These are phyloP conservation scores for Ectropis grisescens DNA, from an alignment of 1,140 invertebrate genomes.

Conservation along the genomic window DNA sequence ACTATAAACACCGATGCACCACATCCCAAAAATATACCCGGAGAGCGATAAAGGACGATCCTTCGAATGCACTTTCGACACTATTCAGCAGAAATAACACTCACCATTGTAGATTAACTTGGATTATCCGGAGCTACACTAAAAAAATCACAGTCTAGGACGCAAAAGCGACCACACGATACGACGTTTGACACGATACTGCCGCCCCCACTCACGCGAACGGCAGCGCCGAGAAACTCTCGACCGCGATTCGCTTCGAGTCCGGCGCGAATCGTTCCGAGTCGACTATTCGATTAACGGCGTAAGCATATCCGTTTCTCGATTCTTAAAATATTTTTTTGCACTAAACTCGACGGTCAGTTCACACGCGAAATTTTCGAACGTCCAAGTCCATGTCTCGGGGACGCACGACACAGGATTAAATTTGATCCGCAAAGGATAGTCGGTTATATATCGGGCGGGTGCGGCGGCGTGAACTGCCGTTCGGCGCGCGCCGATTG, in stretches of 20 bases:
- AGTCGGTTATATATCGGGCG: conserved; percentile 68
- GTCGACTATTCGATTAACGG: conserved; percentile 55
- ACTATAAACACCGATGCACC: conserved; percentile 67
- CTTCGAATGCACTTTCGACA: conserved; percentile 41
- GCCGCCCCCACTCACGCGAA: conserved; percentile 69
- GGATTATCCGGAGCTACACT: conserved; percentile 71
- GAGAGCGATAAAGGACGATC: conserved; percentile 21
- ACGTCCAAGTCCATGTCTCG: conserved; percentile 64
- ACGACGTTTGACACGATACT: conserved; percentile 70
- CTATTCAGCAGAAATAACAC: conserved; percentile 62
- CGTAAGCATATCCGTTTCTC: conserved; percentile 54
- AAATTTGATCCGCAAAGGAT: conserved; percentile 64
- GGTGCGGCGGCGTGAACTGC: conserved; percentile 73
- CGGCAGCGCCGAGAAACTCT: conserved; percentile 60
- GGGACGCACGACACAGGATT: conserved; percentile 61
- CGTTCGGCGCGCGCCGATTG: conserved; percentile 75
- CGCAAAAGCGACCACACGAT: conserved; percentile 67
- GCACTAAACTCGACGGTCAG: conserved; percentile 29
- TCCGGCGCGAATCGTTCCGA: conserved; percentile 56
- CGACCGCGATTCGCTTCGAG: conserved; percentile 52
- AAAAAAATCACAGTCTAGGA: conserved; percentile 69
- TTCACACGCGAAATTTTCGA: conserved; percentile 38
- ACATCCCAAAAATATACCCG: conserved; percentile 54
- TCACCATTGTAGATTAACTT: conserved; percentile 74
- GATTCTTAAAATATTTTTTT: conserved; percentile 31